phyloP scores from a whole-genome alignment of 2,797 vertebrate genomes.

The Takifugu rubripes region DNA sequence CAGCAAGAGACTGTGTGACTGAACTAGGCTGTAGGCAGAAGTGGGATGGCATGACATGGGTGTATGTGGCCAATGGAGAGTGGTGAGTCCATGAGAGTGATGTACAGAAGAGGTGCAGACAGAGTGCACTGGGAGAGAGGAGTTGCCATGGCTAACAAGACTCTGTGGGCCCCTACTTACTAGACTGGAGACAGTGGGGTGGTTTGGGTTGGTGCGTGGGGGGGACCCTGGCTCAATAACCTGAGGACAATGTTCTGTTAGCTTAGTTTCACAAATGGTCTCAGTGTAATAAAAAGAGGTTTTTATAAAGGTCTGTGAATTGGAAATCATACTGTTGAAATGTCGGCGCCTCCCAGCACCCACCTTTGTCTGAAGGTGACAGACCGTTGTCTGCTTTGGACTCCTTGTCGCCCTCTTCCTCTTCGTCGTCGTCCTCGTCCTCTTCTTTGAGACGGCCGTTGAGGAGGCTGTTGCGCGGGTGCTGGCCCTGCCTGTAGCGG shows the following conservation, averaged over 20 bases:
- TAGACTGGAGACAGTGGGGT: slow-evolving; percentile 79
- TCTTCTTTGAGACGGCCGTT: slow-evolving; percentile 77
- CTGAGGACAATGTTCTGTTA: slow-evolving; percentile 78
- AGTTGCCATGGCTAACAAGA: slow-evolving; percentile 75
- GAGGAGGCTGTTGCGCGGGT: slow-evolving; percentile 68
- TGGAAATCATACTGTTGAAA: slow-evolving; percentile 30
- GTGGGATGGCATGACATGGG: slow-evolving; percentile 72
- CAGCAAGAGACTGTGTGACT: slow-evolving; percentile 24
- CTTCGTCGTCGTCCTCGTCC: slow-evolving; percentile 29
- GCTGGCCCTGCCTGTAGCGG: slow-evolving; percentile 84
- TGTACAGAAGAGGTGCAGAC: slow-evolving; percentile 67
- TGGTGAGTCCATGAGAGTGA: slow-evolving; percentile 72
- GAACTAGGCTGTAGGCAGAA: slow-evolving; percentile 43
- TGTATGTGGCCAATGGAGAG: slow-evolving; percentile 68
- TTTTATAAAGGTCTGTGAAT: slow-evolving; percentile 49
- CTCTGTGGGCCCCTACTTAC: slow-evolving; percentile 79
- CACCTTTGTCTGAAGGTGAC: slow-evolving; percentile 75
- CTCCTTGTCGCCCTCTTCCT: slow-evolving; percentile 68
- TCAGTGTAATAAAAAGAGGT: slow-evolving; percentile 57
- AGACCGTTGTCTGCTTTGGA: slow-evolving; percentile 57
- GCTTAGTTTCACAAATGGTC: slow-evolving; percentile 73
- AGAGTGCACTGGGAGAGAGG: slow-evolving; percentile 71
- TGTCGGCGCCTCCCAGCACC: slow-evolving; percentile 17
- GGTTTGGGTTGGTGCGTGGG: slow-evolving; percentile 79
- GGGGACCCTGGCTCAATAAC: slow-evolving; percentile 79